Evolutionary conservation across 2,797 vertebrate genomes (phyloP).

Genomic region (Crax fasciolata): DNA sequence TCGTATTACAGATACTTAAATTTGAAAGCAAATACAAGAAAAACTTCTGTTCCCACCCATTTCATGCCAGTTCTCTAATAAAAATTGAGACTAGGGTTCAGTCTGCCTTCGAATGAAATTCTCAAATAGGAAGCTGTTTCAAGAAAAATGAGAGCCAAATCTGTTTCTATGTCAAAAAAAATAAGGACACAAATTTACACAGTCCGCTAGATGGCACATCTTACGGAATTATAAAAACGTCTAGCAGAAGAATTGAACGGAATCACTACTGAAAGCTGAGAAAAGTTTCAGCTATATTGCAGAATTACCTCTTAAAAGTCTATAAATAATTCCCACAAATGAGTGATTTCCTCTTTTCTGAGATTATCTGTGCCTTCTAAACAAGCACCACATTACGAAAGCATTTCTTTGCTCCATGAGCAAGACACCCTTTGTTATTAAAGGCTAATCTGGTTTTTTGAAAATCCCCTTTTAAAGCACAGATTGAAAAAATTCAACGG

Average conservation of each 20-base stretch:
- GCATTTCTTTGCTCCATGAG: background rate
- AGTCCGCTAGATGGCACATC: background rate
- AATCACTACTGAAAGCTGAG: background rate
- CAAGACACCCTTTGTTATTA: too few relatives aligned
- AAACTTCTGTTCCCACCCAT: background rate
- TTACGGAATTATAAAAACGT: background rate
- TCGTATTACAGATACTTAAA: background rate
- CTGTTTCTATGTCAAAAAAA: background rate
- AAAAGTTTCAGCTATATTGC: background rate
- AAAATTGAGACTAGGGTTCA: background rate
- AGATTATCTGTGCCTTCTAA: background rate
- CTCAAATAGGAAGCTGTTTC: constrained; percentile 1
- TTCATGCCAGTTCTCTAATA: background rate
- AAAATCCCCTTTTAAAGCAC: background rate
- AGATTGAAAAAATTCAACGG: background rate
- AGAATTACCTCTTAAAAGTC: background rate
- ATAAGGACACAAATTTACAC: background rate
- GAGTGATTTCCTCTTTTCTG: background rate
- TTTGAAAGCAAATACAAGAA: background rate
- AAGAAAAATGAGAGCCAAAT: background rate
- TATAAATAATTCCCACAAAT: background rate
- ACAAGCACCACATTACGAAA: background rate
- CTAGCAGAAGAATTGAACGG: background rate
- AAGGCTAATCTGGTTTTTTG: background rate
- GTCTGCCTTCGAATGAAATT: background rate